Conservation (phyloP, 2,888 invertebrate species). For the Lampropteryx suffumata region DNA sequence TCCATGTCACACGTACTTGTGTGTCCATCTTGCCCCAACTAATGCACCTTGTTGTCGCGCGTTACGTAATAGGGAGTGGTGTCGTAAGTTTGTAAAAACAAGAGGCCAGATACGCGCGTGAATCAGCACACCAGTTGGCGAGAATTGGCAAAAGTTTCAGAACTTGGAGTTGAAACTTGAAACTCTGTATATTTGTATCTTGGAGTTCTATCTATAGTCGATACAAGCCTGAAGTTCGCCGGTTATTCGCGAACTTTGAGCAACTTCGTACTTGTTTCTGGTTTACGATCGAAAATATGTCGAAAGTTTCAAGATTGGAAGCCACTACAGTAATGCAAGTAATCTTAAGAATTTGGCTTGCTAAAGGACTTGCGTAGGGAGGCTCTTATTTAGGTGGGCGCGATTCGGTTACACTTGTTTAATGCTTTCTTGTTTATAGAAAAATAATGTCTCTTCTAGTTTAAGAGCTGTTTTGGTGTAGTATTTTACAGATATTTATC, state of each 20-base stretch:
- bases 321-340: not conserved
- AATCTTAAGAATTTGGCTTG: constrained; percentile 4
- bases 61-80: too few relatives aligned
- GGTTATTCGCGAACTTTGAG: constrained; percentile 8
- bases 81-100: not conserved
- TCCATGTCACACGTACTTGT: too few relatives aligned
- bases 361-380: too few relatives aligned
- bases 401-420: too few relatives aligned
- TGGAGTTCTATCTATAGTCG: not conserved
- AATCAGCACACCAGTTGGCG: not conserved
- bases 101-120: not conserved
- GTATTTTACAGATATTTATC: too few relatives aligned
- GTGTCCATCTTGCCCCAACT: too few relatives aligned
- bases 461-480: too few relatives aligned
- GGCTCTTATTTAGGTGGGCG: too few relatives aligned
- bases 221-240: constrained; percentile 2
- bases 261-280: constrained; percentile 14
- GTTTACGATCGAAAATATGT: constrained; percentile 21
- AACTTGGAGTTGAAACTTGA: constrained; percentile 6
- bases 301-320: constrained; percentile 12
- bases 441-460: too few relatives aligned
- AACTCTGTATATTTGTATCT: not conserved
- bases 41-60: too few relatives aligned
- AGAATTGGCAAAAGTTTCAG: not conserved
- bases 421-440: too few relatives aligned